Conservation (phyloP, 2,113 vertebrate genomes). For the Geococcyx californianus region DNA sequence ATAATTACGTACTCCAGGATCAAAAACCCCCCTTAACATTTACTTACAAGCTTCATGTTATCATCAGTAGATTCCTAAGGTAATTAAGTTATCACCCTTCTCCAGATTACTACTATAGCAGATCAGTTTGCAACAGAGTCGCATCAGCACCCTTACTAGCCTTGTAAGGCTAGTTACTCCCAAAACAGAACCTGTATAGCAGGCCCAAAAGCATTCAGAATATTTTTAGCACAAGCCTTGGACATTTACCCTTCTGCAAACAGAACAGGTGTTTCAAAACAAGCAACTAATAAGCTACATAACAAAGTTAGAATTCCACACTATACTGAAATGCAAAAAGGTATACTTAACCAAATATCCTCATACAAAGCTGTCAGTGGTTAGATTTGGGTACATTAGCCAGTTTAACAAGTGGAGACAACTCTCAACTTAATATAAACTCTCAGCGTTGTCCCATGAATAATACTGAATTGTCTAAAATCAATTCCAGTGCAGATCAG, state of each 20-base stretch:
- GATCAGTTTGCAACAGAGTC: neutral
- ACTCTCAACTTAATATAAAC: neutral
- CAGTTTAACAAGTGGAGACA: neutral
- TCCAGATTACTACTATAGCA: neutral
- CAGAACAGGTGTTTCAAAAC: neutral
- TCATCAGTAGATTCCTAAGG: neutral
- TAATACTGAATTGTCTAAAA: neutral
- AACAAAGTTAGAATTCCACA: neutral
- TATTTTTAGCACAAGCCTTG: neutral
- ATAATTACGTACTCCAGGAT: neutral
- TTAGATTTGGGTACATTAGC: rapidly evolving
- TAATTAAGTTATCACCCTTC: rapidly evolving
- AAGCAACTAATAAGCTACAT: neutral
- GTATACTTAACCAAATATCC: neutral
- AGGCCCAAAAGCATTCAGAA: neutral
- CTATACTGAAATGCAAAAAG: neutral
- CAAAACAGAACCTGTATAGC: neutral
- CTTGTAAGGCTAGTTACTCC: neutral
- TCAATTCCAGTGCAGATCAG: neutral
- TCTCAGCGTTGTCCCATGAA: neutral
- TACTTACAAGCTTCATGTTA: neutral
- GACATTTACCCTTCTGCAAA: neutral
- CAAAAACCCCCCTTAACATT: neutral
- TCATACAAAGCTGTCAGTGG: neutral
- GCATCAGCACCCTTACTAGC: neutral